A percentile compares a stretch with the other conserved stretches of the same genome.
Conservation (phyloP, 2,797 vertebrate genomes). For the Mycteria americana region DNA sequence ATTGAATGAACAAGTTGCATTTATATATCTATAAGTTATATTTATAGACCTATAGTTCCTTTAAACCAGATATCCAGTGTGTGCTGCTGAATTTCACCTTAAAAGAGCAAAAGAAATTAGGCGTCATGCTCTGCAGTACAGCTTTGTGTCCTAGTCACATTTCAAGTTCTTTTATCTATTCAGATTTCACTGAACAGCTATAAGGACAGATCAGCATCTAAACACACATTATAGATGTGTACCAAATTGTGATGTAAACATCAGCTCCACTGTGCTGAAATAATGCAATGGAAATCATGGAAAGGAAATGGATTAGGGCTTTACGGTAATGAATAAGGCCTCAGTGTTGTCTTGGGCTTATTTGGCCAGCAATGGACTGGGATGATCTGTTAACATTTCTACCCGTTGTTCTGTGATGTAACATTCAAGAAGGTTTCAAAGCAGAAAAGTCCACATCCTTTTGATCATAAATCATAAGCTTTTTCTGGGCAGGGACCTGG, state of each 20-base stretch:
- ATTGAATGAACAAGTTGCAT: not conserved
- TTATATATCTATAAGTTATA: not conserved
- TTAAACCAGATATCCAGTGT: not conserved
- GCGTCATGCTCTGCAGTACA: fast-evolving
- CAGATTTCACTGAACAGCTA: not conserved
- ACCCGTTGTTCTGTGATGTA: not conserved
- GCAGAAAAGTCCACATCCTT: not conserved
- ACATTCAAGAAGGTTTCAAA: not conserved
- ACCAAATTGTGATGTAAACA: not conserved
- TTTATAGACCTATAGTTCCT: not conserved
- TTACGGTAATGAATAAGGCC: not conserved
- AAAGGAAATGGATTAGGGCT: not conserved
- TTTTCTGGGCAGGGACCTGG: not conserved
- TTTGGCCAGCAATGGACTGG: not conserved
- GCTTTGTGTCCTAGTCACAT: not conserved
- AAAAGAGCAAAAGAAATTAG: not conserved
- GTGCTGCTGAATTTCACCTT: not conserved
- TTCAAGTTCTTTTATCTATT: not conserved
- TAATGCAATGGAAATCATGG: not conserved
- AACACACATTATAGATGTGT: not conserved
- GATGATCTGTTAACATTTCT: not conserved
- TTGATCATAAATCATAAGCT: not conserved
- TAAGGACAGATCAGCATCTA: not conserved
- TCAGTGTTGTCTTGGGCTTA: not conserved
- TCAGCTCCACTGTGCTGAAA: not conserved